Conservation (phyloP, 2,888 invertebrate species). For the Norana najaformis region DNA sequence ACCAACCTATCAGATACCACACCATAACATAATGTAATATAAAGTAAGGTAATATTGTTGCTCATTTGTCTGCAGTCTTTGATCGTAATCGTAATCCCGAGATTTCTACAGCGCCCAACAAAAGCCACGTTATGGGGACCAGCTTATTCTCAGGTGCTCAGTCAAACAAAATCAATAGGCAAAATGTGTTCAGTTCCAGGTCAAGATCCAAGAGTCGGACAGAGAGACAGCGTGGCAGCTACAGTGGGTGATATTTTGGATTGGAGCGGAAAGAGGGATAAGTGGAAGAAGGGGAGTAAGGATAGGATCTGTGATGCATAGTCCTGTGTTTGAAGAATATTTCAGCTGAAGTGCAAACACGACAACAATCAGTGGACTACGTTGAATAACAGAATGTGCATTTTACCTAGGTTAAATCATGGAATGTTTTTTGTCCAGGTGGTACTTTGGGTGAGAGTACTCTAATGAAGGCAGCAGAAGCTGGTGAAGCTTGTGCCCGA, state of each 20-base stretch:
- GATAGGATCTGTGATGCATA: too few species aligned
- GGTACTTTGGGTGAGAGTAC: slow-evolving; percentile 42
- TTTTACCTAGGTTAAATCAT: not conserved
- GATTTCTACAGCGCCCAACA: too few species aligned
- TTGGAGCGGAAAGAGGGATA: too few species aligned
- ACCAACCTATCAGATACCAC: not conserved
- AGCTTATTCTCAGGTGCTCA: too few species aligned
- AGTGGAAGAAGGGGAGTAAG: too few species aligned
- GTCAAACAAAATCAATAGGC: too few species aligned
- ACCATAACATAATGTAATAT: not conserved
- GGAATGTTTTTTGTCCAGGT: not conserved
- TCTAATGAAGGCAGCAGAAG: slow-evolving; percentile 41
- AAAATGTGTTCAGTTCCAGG: too few species aligned
- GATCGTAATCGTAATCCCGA: too few species aligned
- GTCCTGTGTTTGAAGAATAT: not conserved
- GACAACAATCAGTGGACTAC: not conserved
- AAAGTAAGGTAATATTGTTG: not conserved
- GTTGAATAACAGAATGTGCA: not conserved
- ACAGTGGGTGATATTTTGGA: too few species aligned
- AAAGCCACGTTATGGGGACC: too few species aligned
- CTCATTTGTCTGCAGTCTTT: not conserved
- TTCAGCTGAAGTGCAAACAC: not conserved
- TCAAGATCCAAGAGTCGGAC: too few species aligned
- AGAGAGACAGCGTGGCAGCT: too few species aligned
- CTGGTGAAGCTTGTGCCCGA: not conserved